Percentiles rank a stretch among this genome's conserved stretches.
Conservation (phyloP, 2,797 vertebrate species). For the Ispidina lecontei region DNA sequence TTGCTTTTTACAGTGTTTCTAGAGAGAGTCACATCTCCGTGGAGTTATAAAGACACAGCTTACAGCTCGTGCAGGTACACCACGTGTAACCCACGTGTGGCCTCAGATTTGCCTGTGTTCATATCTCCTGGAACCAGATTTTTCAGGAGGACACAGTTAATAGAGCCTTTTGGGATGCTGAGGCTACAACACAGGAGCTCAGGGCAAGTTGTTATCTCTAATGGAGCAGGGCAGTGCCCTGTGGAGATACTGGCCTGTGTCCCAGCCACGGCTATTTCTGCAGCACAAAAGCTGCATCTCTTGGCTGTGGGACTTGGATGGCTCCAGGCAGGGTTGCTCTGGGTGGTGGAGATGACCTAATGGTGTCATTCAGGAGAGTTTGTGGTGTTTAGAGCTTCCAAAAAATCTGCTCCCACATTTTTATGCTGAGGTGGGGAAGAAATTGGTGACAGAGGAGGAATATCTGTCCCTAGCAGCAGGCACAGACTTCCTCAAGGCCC, state of each 20-base stretch:
- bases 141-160: background rate
- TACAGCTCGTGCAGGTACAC: background rate
- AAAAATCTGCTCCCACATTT: background rate
- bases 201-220: background rate
- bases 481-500: background rate
- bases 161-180: background rate
- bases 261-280: background rate
- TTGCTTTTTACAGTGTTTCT: background rate
- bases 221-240: constrained; percentile 21
- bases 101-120: background rate
- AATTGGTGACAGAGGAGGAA: background rate
- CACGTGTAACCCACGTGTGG: fast-evolving
- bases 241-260: background rate
- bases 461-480: background rate
- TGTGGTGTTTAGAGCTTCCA: background rate
- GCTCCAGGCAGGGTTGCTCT: background rate
- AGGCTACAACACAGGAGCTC: background rate
- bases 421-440: background rate
- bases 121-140: background rate
- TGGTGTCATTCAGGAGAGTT: background rate
- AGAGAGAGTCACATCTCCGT: background rate
- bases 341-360: background rate
- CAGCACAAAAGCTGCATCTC: background rate
- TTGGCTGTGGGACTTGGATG: background rate
- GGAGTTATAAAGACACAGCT: background rate